A percentile compares a stretch with the other conserved stretches of the same genome.
These are phyloP conservation scores for Zaprionus camerounensis DNA, from an alignment of 1,140 invertebrate genomes.

Conservation along the genomic window DNA sequence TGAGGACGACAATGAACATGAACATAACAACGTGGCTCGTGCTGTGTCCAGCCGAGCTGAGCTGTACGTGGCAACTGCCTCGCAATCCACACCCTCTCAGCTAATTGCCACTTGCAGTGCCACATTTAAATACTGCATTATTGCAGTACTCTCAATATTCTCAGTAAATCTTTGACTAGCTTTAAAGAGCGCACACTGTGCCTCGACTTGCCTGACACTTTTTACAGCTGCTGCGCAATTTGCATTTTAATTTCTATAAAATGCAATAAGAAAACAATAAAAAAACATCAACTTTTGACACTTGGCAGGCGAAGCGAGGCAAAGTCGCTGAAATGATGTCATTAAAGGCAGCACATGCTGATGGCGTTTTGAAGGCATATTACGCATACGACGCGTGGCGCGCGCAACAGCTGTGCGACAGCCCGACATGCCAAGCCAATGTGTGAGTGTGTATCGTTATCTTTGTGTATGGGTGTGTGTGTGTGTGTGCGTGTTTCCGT, in stretches of 20 bases:
- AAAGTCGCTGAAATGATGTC: conserved; percentile 69
- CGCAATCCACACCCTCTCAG: background rate
- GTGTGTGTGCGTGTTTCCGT: conserved; percentile 44
- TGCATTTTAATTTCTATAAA: conserved; percentile 68
- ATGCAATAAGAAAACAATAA: conserved; percentile 78
- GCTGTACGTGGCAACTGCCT: background rate
- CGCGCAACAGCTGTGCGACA: conserved; percentile 68
- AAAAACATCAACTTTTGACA: conserved; percentile 76
- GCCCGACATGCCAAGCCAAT: conserved; percentile 38
- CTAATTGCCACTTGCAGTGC: background rate
- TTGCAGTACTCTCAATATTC: background rate
- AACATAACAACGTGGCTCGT: conserved; percentile 28
- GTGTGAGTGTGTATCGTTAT: background rate
- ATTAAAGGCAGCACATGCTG: conserved; percentile 81
- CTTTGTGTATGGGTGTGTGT: conserved; percentile 9
- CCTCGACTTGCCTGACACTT: too few relatives aligned
- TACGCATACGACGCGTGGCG: conserved; percentile 75
- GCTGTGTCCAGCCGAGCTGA: background rate
- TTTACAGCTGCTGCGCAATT: conserved; percentile 38
- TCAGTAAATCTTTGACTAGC: background rate
- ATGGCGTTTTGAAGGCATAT: conserved; percentile 76
- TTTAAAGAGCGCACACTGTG: background rate
- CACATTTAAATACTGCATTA: background rate
- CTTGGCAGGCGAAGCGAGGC: conserved; percentile 61
- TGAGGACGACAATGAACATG: conserved; percentile 19